Conservation (phyloP, 2,797 vertebrate genomes). For the Betta splendens region DNA sequence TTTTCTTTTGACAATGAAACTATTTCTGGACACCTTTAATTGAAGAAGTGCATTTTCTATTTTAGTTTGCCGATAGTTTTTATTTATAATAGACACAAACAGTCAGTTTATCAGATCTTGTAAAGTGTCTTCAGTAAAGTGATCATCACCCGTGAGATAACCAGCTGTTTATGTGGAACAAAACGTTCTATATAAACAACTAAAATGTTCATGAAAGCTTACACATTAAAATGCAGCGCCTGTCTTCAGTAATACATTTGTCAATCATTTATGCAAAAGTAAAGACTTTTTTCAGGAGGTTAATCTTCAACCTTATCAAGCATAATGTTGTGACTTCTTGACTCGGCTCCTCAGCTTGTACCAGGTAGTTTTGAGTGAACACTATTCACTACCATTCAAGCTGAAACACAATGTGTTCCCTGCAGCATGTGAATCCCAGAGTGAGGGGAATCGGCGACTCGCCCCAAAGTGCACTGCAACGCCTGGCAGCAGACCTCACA, state of each 20-base stretch:
- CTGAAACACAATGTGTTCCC: constrained; percentile 36
- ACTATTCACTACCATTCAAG: not conserved
- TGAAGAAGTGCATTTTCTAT: too few relatives aligned
- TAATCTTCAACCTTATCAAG: not conserved
- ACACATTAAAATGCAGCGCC: constrained; percentile 6
- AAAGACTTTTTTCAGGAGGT: not conserved
- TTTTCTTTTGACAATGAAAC: too few relatives aligned
- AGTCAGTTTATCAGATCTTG: too few relatives aligned
- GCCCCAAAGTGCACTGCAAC: constrained; percentile 20
- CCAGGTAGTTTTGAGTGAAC: not conserved
- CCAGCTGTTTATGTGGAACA: too few relatives aligned
- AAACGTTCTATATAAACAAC: too few relatives aligned
- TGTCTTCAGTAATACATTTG: not conserved
- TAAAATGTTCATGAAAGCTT: too few relatives aligned
- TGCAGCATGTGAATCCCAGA: constrained; percentile 45
- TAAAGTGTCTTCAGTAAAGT: too few relatives aligned
- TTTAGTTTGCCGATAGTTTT: too few relatives aligned
- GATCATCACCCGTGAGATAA: too few relatives aligned
- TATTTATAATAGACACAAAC: too few relatives aligned
- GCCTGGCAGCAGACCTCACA: constrained; percentile 30
- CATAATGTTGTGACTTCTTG: too few relatives aligned
- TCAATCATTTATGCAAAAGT: not conserved
- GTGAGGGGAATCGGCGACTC: constrained; percentile 44
- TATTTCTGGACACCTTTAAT: too few relatives aligned
- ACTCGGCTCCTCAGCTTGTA: not conserved